Evolutionary conservation across 53 echinoderm and acorn worm genomes (phyloP), one percentile per base, ranked within the genome.

Genomic region (Pentamera pediparva): DNA sequence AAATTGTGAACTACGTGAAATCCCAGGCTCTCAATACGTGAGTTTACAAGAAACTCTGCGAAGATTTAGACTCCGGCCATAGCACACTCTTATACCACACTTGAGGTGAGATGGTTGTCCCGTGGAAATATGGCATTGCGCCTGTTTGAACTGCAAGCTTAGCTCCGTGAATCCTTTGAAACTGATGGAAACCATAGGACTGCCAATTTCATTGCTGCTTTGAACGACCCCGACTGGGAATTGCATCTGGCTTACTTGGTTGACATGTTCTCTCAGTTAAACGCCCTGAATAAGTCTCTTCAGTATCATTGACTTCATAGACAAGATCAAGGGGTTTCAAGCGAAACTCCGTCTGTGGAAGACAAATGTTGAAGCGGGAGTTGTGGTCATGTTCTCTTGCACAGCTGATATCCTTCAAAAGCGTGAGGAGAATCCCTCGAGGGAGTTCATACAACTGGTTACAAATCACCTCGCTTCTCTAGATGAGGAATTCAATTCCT

Each of bases 361-460:
- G 52, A 51, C 52, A 9, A 51, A 51, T 51, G 13, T 51, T 51
- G 52, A 51, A 51, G 52, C 52, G 52, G 52, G 52, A 51, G 52
- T 51, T 6, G 52, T 51, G 52, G 52, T 51, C 52, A 51, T 51
- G 52, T 51, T 51, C 13, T 45, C 13, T 51, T 51, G 52, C 13
- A 12, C 52, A 51, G 52, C 3, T 12, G 52, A 51, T 51, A 51
- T 51, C 24, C 52, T 51, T 51, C 52, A 51, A 24, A 51, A 51
- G 52, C 13, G 52, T 51, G 52, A 51, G 8, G 13, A 51, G 52
- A 51, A 51, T 51, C 52, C 52, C 52, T 51, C 52, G 13, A 51
- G 6, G 52, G 52, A 51, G 52, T 51, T 51, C 52, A 51, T 51
- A 51, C 52, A 51, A 51, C 52, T 51, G 52, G 52, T 51, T 9